A percentile compares a stretch with the other conserved stretches of the same genome.
Evolutionary conservation across 1,140 invertebrate genomes (phyloP).

Genomic region (Drosophila trapezifrons): DNA sequence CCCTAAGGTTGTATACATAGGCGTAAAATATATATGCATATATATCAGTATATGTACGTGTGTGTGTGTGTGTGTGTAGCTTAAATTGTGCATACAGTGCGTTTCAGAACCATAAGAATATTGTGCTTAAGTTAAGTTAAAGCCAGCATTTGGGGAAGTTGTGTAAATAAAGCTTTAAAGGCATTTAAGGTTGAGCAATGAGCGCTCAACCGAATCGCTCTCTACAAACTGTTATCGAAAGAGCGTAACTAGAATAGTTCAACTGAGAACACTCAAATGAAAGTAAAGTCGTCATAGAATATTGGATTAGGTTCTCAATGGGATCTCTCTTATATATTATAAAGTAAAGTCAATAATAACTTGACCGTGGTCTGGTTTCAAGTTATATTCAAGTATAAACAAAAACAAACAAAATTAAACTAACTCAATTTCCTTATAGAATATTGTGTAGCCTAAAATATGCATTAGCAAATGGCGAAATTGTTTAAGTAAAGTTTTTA

Average conservation of each 20-base stretch:
- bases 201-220: no score
- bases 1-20: slow-evolving; percentile 24
- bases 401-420: background rate
- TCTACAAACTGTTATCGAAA: background rate
- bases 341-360: no score
- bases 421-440: background rate
- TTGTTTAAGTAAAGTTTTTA: slow-evolving; percentile 8
- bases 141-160: background rate
- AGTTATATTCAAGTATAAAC: background rate
- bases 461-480: background rate
- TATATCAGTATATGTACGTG: slow-evolving; percentile 9
- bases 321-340: no score
- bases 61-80: slow-evolving; percentile 1
- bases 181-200: background rate
- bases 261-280: background rate
- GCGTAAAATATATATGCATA: slow-evolving; percentile 9
- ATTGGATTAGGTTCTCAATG: no score
- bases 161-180: background rate
- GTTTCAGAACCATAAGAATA: slow-evolving; percentile 38
- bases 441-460: background rate
- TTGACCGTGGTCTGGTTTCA: background rate
- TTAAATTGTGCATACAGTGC: slow-evolving; percentile 29
- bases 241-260: background rate
- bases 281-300: no score
- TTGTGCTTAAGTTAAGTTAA: slow-evolving; percentile 20